Evolutionary conservation across 1,140 invertebrate genomes (phyloP), one percentile per base, ranked within the genome.

Genomic region (Drosophila ficusphila): DNA sequence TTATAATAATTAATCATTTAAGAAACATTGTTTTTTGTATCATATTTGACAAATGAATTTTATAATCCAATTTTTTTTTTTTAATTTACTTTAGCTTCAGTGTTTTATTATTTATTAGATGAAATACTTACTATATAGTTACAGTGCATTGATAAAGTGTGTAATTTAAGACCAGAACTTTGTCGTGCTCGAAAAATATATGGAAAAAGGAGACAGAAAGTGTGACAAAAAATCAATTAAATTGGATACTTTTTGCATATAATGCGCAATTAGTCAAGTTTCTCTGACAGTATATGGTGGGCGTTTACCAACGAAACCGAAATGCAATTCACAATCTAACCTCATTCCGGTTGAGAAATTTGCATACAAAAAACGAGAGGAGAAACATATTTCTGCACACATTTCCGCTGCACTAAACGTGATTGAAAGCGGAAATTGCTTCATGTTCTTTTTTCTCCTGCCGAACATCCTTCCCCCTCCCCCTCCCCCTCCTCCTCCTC

Each of bases 351-450:
- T 19, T 14, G 11, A 36, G 21, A 33, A 29, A 68, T 51, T 31
- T 67, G 46, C 34, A 58, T 49, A 33, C 9, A 21, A 60, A 42
- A 19, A 19, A 2, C 1, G 29, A 33, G 19, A 47, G 42, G 11
- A 57, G 34, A 42, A 39, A 67, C 21, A 67, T 58, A 64, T 67
- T 81, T 73, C 51, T 60, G 69, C 64, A 39, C 53, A 76, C 71
- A 85, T 85, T 85, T 86, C 82, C 81, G 76, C 31, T 61, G 77
- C 54, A 72, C 78, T 74, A 76, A 78, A 76, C 60, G 58, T 78
- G 70, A 89, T 88, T 88, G 70, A 89, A 78, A 76, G 75, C 82
- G 82, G 82, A 88, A 88, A 88, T 88, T 88, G 75, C 61, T 56
- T 54, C 74, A 60, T 54, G 82, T 68, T 61, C 60, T 46, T 69